These are phyloP conservation scores for Agraylea sexmaculata DNA, from an alignment of 1,140 invertebrate genomes.

Conservation along the genomic window DNA sequence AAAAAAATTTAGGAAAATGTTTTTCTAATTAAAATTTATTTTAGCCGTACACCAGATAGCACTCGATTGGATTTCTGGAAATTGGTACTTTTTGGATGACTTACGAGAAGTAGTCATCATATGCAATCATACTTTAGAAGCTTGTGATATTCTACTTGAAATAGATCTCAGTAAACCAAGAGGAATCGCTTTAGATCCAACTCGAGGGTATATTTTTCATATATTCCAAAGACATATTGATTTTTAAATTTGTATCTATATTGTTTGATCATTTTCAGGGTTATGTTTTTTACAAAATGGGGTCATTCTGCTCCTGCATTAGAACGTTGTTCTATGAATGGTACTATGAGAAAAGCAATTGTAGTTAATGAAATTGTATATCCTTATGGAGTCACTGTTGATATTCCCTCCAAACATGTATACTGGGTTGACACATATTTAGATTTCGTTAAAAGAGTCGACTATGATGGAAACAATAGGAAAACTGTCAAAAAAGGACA, in stretches of 20 bases:
- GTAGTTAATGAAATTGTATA: slow-evolving; percentile 58
- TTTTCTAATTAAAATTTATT: slow-evolving; percentile 5
- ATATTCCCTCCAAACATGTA: slow-evolving; percentile 57
- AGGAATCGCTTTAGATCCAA: slow-evolving; percentile 72
- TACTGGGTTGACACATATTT: slow-evolving; percentile 73
- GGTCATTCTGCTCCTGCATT: slow-evolving; percentile 48
- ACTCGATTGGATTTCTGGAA: slow-evolving; percentile 74
- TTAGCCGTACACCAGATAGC: slow-evolving; percentile 58
- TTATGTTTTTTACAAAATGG: slow-evolving; percentile 70
- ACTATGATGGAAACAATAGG: slow-evolving; percentile 56
- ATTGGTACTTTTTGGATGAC: slow-evolving; percentile 78
- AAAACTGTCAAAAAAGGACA: slow-evolving; percentile 50
- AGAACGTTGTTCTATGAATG: slow-evolving; percentile 49
- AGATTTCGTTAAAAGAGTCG: slow-evolving; percentile 57
- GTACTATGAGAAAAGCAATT: slow-evolving; percentile 40
- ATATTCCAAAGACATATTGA: background rate
- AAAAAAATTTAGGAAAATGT: slow-evolving; percentile 5
- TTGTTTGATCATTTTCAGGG: too few relatives aligned
- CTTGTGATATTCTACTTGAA: slow-evolving; percentile 58
- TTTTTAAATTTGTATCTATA: slow-evolving; percentile 3
- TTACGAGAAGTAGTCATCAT: slow-evolving; percentile 57
- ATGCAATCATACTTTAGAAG: slow-evolving; percentile 49
- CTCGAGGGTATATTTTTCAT: slow-evolving; percentile 43
- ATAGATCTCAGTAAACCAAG: slow-evolving; percentile 58
- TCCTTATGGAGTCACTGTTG: slow-evolving; percentile 56